Evolutionary conservation across 35 echinoderm and acorn worm genomes (phyloP), one percentile per base, ranked within the genome.

Genomic region (Stichopus chloronotus): DNA sequence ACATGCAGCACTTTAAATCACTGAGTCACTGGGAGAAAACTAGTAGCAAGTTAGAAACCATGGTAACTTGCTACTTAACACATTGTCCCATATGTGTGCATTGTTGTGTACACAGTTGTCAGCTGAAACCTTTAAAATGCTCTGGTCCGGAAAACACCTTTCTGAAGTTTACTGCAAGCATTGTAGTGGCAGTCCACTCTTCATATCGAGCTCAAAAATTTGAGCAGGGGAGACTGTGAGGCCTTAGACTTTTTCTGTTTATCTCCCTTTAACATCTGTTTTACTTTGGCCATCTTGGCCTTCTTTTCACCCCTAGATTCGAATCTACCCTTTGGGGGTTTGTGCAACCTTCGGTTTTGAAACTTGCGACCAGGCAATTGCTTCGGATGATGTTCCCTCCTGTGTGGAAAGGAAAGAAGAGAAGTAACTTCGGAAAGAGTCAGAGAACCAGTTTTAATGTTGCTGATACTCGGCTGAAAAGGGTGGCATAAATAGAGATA

Each of bases 191-290:
- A 43, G 30, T 43, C 30, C 30, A 43, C 30, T 43, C 19, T 20
- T 85, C 52, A 85, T 53, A 85, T 58, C 20, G 82, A 85, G 55
- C 57, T 85, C 8, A 85, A 58, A 85, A 85, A 85, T 55, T 85
- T 85, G 16, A 85, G 82, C 17, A 85, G 82, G 22, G 82, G 82
- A 17, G 82, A 85, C 55, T 58, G 82, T 58, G 82, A 58, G 0
- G 17, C 55, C 58, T 85, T 58, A 4, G 17, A 58, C 57, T 58
- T 57, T 22, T 85, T 85, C 9, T 9, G 7, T 58, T 85, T 85
- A 55, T 56, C 54, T 9, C 82, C 82, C 8, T 58, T 23, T 58
- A 85, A 85, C 55, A 85, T 85, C 57, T 85, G 54, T 55, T 85
- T 85, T 17, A 85, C 16, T 85, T 85, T 85, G 82, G 55, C 52